Conservation (phyloP, 2,113 vertebrate species). For the Actenoides hombroni region DNA sequence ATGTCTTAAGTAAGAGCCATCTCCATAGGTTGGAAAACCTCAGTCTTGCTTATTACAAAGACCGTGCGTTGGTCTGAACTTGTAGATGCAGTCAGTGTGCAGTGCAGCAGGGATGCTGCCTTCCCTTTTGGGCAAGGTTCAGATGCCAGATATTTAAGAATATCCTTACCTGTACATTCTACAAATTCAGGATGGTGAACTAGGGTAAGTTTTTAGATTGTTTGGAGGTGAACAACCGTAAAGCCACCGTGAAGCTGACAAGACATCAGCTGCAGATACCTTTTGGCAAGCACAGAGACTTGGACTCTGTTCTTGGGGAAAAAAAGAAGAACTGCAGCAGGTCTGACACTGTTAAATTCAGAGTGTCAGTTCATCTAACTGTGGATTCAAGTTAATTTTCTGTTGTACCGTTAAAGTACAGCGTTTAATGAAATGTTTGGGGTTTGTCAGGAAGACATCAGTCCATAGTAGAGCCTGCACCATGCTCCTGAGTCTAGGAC, state of each 20-base stretch:
- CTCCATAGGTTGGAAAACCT: background rate
- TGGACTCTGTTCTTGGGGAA: background rate
- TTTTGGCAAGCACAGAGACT: background rate
- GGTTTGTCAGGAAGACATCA: background rate
- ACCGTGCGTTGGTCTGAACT: background rate
- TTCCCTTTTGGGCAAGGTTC: background rate
- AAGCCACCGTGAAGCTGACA: background rate
- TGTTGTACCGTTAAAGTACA: background rate
- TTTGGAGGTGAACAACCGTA: background rate
- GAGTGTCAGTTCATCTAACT: background rate
- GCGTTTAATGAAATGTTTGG: background rate
- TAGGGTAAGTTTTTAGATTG: background rate
- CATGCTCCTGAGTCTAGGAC: background rate
- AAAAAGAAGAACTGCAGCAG: background rate
- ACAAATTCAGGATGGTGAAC: background rate
- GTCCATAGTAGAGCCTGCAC: background rate
- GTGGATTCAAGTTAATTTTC: background rate
- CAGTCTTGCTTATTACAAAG: background rate
- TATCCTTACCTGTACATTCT: background rate
- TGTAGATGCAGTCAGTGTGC: background rate
- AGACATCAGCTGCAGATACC: background rate
- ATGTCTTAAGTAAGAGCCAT: background rate
- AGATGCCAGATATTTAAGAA: background rate
- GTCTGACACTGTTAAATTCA: background rate
- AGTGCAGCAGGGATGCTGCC: no score